Conservation (phyloP, 2,797 vertebrate species). For the Anisognathus igniventris region DNA sequence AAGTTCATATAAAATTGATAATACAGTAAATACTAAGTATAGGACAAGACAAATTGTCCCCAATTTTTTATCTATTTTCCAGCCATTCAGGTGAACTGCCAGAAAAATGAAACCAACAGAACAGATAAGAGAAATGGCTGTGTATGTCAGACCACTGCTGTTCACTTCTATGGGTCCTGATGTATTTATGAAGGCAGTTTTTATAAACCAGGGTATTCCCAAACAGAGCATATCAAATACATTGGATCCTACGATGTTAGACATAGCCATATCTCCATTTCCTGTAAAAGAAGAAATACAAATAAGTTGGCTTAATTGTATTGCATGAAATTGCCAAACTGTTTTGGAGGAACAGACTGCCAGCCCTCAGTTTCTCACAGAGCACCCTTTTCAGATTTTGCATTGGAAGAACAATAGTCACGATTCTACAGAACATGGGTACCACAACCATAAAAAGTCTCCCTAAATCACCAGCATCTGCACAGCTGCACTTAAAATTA, state of each 20-base stretch:
- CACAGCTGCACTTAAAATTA: conserved; percentile 22
- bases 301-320: not conserved
- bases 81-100: conserved; percentile 86
- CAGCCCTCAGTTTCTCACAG: not conserved
- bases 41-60: conserved; percentile 83
- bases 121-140: conserved; percentile 85
- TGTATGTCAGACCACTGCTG: conserved; percentile 88
- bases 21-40: conserved; percentile 84
- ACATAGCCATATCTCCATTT: conserved; percentile 98
- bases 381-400: not conserved
- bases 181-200: conserved; percentile 86
- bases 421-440: not conserved
- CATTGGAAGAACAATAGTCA: not conserved
- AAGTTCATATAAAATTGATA: conserved; percentile 92
- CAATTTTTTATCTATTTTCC: conserved; percentile 93
- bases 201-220: conserved; percentile 95
- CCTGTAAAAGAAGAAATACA: conserved; percentile 75
- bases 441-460: not conserved
- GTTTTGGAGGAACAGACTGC: conserved; percentile 30
- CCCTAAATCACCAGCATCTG: conserved; percentile 47
- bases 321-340: not conserved
- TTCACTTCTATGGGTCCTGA: conserved; percentile 86
- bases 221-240: conserved; percentile 97
- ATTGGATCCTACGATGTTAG: conserved; percentile 97
- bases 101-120: conserved; percentile 90